A percentile compares a stretch with the other conserved stretches of the same genome.
Evolutionary conservation across 2,888 invertebrate genomes (phyloP).

Genomic region (Sarcophaga rosellei): DNA sequence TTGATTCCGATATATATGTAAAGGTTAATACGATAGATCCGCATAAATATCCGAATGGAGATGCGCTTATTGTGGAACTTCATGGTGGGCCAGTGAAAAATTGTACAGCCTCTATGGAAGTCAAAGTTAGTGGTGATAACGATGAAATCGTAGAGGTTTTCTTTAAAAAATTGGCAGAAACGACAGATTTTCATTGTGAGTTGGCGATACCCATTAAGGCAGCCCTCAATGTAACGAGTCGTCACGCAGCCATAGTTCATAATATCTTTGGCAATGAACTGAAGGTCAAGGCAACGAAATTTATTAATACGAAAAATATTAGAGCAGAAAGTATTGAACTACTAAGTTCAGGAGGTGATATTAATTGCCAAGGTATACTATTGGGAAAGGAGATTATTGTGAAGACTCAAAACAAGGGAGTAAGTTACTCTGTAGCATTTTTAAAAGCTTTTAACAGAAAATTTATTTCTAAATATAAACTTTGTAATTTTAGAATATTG

Average conservation of each 20-base stretch:
- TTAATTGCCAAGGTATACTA: conserved; percentile 75
- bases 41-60: conserved; percentile 73
- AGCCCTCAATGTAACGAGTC: conserved; percentile 73
- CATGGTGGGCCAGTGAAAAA: conserved; percentile 73
- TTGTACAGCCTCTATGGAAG: conserved; percentile 70
- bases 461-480: conserved; percentile 40
- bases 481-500: conserved; percentile 73
- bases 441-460: not conserved
- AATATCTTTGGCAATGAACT: conserved; percentile 76
- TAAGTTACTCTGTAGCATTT: conserved; percentile 55
- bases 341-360: conserved; percentile 74
- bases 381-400: conserved; percentile 75
- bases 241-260: conserved; percentile 72
- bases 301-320: conserved; percentile 76
- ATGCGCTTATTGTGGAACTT: conserved; percentile 75
- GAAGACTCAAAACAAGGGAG: conserved; percentile 73
- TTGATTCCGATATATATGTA: conserved; percentile 73
- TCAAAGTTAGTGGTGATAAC: conserved; percentile 72
- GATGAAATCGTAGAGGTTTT: conserved; percentile 71
- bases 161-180: conserved; percentile 66
- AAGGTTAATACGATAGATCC: conserved; percentile 74
- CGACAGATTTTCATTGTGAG: conserved; percentile 70
- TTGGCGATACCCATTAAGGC: conserved; percentile 77
- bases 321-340: conserved; percentile 74
- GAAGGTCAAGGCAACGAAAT: conserved; percentile 70